Conservation (phyloP, 2,113 vertebrate genomes). For the Myiagra hebetior region DNA sequence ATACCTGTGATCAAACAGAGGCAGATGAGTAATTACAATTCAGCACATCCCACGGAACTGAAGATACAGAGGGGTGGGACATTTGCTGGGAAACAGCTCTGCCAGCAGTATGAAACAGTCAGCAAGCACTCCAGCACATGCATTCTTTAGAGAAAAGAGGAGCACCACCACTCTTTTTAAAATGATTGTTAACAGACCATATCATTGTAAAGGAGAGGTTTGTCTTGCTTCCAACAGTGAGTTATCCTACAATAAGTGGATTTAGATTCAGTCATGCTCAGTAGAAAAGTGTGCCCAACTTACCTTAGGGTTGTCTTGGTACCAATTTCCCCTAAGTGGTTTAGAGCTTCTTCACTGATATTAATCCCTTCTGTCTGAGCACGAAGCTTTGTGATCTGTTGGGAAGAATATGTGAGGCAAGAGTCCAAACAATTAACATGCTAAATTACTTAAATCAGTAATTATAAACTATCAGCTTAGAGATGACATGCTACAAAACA, state of each 20-base stretch:
- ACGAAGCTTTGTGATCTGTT: slow-evolving; percentile 96
- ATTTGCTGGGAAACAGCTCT: background rate
- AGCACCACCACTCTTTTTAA: background rate
- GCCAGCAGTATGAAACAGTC: background rate
- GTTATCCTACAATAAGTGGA: background rate
- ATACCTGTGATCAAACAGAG: slow-evolving; percentile 77
- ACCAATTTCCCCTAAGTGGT: slow-evolving; percentile 92
- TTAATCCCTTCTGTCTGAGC: slow-evolving; percentile 94
- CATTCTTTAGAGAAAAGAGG: background rate
- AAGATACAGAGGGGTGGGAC: background rate
- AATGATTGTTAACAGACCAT: background rate
- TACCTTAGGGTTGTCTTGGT: slow-evolving; percentile 96
- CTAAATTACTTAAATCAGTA: background rate
- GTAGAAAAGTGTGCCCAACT: background rate
- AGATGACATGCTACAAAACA: background rate
- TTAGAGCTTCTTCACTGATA: slow-evolving; percentile 90
- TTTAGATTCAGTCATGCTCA: background rate
- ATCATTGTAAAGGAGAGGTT: background rate
- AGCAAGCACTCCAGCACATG: background rate
- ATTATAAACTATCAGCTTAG: background rate
- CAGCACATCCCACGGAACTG: background rate
- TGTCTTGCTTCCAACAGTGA: background rate
- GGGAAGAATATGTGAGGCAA: background rate
- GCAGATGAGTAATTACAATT: background rate
- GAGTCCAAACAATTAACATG: background rate